Evolutionary conservation across 2,113 vertebrate species (phyloP).

Genomic region (Tamias sibiricus): DNA sequence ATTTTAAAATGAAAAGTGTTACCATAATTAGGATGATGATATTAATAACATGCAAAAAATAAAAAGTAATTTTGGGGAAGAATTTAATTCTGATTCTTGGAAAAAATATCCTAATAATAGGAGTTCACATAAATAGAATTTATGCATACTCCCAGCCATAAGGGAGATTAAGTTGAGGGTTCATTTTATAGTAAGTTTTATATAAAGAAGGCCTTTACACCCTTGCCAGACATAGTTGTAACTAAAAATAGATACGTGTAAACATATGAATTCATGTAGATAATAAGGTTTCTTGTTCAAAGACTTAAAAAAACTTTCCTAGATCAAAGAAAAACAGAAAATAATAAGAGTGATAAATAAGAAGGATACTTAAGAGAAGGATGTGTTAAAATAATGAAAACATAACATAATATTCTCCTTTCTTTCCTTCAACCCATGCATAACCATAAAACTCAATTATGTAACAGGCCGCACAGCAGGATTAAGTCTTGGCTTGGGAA

Average conservation of each 20-base stretch:
- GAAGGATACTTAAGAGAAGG: neutral
- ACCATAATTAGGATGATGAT: neutral
- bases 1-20: neutral
- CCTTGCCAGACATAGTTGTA: neutral
- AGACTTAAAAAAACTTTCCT: conserved; percentile 1
- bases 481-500: neutral
- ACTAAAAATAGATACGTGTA: conserved; percentile 21
- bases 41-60: neutral
- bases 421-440: neutral
- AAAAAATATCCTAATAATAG: conserved; percentile 44
- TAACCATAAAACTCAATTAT: neutral
- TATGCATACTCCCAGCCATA: neutral
- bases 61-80: neutral
- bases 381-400: neutral
- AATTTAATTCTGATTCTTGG: neutral
- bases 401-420: neutral
- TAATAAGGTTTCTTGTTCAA: neutral
- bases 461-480: neutral
- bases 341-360: neutral
- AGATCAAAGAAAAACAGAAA: conserved; percentile 3
- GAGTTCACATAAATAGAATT: neutral
- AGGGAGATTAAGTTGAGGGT: neutral
- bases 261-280: neutral
- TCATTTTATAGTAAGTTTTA: neutral
- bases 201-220: neutral